These are phyloP conservation scores for Odontamblyopus lacepedii DNA, from an alignment of 2,797 vertebrate genomes.

Conservation along the genomic window DNA sequence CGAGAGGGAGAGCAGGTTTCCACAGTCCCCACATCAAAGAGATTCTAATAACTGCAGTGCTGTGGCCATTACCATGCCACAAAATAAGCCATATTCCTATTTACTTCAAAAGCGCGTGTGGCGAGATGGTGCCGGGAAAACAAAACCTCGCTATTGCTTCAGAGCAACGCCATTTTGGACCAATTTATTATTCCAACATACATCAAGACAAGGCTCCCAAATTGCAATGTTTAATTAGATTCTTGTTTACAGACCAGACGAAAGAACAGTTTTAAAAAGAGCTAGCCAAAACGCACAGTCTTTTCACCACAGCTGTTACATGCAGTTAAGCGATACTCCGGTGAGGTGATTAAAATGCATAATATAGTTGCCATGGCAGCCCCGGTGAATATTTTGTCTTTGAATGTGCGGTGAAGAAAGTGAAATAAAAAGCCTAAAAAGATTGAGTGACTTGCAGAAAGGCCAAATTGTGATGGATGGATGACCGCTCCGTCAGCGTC, in stretches of 20 bases:
- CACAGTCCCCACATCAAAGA: constrained; percentile 79
- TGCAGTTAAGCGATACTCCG: constrained; percentile 10
- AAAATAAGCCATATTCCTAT: constrained; percentile 65
- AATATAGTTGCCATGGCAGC: constrained; percentile 11
- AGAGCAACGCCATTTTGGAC: constrained; percentile 43
- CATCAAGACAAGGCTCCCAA: constrained; percentile 39
- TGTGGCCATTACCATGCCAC: constrained; percentile 69
- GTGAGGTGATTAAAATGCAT: constrained; percentile 9
- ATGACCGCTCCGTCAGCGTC: neutral
- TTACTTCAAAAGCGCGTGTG: constrained; percentile 69
- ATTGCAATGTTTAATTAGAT: constrained; percentile 54
- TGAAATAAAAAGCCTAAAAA: neutral
- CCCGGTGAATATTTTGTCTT: constrained; percentile 9
- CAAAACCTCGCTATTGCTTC: constrained; percentile 33
- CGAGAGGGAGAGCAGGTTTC: constrained; percentile 67
- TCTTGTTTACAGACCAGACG: constrained; percentile 30
- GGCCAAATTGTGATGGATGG: constrained; percentile 4
- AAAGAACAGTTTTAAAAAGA: constrained; percentile 28
- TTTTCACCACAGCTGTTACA: constrained; percentile 27
- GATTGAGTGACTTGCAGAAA: constrained; percentile 5
- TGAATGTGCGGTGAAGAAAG: constrained; percentile 1
- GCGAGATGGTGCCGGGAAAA: constrained; percentile 39
- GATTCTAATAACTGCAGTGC: constrained; percentile 74
- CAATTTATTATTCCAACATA: constrained; percentile 43
- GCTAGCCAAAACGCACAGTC: constrained; percentile 22